Base-by-base conservation (phyloP, 2,888 invertebrate genomes). In the Drosophila kambysellisi region DNA sequence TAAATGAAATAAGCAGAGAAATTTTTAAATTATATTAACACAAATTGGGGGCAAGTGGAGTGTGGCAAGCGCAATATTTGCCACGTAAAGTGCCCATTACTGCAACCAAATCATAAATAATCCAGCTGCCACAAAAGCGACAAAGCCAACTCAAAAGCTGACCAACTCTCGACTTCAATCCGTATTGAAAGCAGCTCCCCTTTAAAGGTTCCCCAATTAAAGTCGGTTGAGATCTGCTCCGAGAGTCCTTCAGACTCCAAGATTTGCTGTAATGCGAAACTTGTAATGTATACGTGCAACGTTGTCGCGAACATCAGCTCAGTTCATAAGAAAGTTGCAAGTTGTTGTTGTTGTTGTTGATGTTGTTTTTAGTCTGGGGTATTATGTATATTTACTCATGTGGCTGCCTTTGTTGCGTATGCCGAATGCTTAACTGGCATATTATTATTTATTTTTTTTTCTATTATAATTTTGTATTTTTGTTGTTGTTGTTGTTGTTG, bases 1-100 rank as follows among this genome's bases (percentile, higher is more conserved):
- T 32, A 25, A 46, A 32, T 35, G 52, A 64, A 61, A 39, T 46
- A 57, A 57, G 46, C 61, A 69, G 29, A 58, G 37, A 81, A 62
- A 76, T 79, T 79, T 88, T 79, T 76, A 88, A 89, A 88, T 89
- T 90, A 90, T 86, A 88, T 88, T 83, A 88, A 74, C 76, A 71
- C 82, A 81, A 83, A 85, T 83, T 75, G 74, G 66, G 70, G 68
- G 64, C 53, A 52, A 35, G 74, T 54, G 68, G 48, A 50, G 51
- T 58, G 71, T 39, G 54, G 61, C 56, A 43, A 56, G 41, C 35
- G 61, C 52, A 53, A 52, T 51, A 37, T n/a, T 50, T 41, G 37
- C 50, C 11, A 9, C 41, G 33, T 57, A 35, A 62, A 69, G 50
- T 68, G 65, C 54, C 83, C 76, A 82, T 72, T 79, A 76, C 74